Conservation (phyloP, 2,888 invertebrate species). For the Trachelus stipa region DNA sequence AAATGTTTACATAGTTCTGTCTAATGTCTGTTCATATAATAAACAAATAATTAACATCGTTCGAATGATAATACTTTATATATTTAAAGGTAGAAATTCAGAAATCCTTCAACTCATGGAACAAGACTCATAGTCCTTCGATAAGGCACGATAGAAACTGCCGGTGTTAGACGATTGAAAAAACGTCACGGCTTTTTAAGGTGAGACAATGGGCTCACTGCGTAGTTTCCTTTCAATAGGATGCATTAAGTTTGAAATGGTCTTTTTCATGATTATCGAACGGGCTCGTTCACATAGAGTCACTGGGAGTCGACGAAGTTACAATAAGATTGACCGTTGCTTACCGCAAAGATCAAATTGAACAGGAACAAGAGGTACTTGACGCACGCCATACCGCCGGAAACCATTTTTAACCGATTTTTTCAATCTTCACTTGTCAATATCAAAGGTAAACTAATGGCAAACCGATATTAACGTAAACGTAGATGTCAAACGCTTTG, state of each 20-base stretch:
- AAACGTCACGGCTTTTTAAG: not conserved
- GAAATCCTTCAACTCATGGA: not conserved
- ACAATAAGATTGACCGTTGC: slow-evolving; percentile 57
- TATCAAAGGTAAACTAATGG: not conserved
- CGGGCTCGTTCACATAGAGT: not conserved
- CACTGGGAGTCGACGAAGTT: not conserved
- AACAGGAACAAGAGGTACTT: slow-evolving; percentile 90
- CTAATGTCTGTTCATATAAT: not conserved
- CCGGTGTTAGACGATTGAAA: not conserved
- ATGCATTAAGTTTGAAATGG: not conserved
- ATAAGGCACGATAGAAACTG: not conserved
- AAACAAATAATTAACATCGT: not conserved
- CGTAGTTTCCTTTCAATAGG: not conserved
- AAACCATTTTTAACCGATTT: slow-evolving; percentile 73
- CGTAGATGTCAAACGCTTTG: not conserved
- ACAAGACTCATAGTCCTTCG: not conserved
- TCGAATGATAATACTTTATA: not conserved
- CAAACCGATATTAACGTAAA: not conserved
- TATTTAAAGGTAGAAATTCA: not conserved
- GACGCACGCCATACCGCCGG: slow-evolving; percentile 86
- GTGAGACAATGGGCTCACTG: not conserved
- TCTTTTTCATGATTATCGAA: slow-evolving; percentile 5
- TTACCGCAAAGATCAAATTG: slow-evolving; percentile 90
- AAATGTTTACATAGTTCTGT: not conserved
- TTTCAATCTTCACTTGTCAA: slow-evolving; percentile 20